phyloP scores from a whole-genome alignment of 2,888 invertebrate species.

The Proisotoma minuta region DNA sequence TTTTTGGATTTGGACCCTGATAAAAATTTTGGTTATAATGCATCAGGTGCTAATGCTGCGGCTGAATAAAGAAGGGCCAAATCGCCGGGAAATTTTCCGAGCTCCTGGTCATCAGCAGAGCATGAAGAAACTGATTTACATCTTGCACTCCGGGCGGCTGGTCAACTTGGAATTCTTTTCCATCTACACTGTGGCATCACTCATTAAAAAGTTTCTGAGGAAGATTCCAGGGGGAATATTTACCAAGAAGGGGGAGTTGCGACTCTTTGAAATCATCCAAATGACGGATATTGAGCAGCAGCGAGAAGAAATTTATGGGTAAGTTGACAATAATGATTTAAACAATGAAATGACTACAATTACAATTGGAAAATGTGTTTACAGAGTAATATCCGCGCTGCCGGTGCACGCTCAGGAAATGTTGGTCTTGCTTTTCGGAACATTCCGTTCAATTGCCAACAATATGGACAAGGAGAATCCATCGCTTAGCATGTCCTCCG shows the following conservation, averaged over 20 bases:
- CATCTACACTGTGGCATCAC: constrained; percentile 89
- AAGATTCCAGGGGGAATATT: constrained; percentile 96
- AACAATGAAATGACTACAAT: not conserved
- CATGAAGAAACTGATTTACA: constrained; percentile 88
- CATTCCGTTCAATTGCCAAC: constrained; percentile 89
- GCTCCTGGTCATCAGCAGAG: constrained; percentile 93
- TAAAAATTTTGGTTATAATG: not conserved
- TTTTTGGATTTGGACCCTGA: not conserved
- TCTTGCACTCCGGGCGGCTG: constrained; percentile 79
- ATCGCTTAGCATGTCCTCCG: constrained; percentile 89
- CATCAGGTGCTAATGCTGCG: constrained; percentile 80
- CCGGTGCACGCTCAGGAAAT: constrained; percentile 87
- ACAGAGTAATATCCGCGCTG: constrained; percentile 78
- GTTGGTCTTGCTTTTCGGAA: constrained; percentile 91
- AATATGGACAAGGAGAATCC: constrained; percentile 85
- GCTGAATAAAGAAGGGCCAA: constrained; percentile 89
- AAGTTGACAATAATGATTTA: constrained; percentile 48
- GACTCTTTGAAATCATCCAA: constrained; percentile 75
- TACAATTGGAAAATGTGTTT: constrained; percentile 36
- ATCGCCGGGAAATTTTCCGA: constrained; percentile 87
- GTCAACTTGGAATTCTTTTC: constrained; percentile 93
- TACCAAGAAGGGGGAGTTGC: constrained; percentile 83
- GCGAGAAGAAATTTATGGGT: constrained; percentile 88
- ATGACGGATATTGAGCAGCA: constrained; percentile 62
- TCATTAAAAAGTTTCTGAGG: constrained; percentile 93